A percentile compares a stretch with the other conserved stretches of the same genome.
Evolutionary conservation across 2,797 vertebrate genomes (phyloP).

Genomic region (Cossypha caffra): DNA sequence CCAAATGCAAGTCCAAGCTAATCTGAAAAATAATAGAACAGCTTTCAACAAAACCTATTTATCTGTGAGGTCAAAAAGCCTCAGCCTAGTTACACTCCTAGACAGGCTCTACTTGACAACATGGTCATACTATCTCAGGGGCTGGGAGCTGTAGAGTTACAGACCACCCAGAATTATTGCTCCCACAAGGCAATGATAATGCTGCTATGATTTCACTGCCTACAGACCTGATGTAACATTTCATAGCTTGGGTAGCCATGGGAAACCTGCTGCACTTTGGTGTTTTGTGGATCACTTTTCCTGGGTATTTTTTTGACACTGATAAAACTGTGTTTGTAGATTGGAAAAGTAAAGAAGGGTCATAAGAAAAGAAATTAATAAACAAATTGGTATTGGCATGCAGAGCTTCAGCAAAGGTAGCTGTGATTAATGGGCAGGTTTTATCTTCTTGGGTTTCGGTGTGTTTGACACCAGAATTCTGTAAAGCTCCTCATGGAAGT

Average conservation of each 20-base stretch:
- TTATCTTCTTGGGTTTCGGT: background rate
- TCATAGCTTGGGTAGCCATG: constrained; percentile 13
- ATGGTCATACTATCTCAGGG: background rate
- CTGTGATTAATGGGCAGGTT: background rate
- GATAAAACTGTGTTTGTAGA: background rate
- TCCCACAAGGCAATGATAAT: background rate
- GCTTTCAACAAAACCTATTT: constrained; percentile 64
- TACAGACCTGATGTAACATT: background rate
- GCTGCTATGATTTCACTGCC: constrained; percentile 15
- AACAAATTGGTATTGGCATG: background rate
- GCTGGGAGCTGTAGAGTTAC: background rate
- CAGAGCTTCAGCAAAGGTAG: background rate
- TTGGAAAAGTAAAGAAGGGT: background rate
- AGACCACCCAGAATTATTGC: constrained; percentile 60
- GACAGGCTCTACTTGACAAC: constrained; percentile 32
- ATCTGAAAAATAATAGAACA: constrained; percentile 63
- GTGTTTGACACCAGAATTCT: background rate
- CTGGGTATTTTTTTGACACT: background rate
- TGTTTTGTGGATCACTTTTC: constrained; percentile 24
- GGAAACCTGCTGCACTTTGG: background rate
- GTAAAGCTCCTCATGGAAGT: background rate
- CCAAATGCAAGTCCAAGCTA: constrained; percentile 41
- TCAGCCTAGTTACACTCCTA: constrained; percentile 20
- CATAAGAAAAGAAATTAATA: background rate
- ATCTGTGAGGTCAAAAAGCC: constrained; percentile 58